These are phyloP conservation scores for Dinomys branickii DNA, from an alignment of 2,113 vertebrate species.

Conservation along the genomic window DNA sequence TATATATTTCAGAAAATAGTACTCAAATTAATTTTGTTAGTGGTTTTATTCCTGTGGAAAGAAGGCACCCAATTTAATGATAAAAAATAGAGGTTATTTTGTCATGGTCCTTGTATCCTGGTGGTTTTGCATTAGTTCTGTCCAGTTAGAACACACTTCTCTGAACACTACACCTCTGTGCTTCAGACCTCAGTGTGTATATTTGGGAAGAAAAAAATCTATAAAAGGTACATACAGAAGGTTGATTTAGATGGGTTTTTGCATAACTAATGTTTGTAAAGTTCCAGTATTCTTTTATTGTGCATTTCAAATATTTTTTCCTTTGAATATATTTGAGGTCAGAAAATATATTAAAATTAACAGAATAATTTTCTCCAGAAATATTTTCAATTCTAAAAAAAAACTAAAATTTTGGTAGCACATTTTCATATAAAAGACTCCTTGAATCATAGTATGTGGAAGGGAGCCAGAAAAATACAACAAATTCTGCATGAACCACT, in stretches of 20 bases:
- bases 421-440: neutral
- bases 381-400: constrained; percentile 32
- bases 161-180: neutral
- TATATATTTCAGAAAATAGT: constrained; percentile 50
- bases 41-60: neutral
- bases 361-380: neutral
- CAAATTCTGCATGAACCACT: neutral
- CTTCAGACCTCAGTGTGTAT: neutral
- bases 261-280: neutral
- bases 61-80: neutral
- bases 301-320: neutral
- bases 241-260: constrained; percentile 13
- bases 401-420: neutral
- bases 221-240: neutral
- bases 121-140: neutral
- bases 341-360: constrained; percentile 14
- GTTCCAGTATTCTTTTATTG: neutral
- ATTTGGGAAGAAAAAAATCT: neutral
- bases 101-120: neutral
- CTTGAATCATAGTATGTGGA: neutral
- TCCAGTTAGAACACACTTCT: neutral
- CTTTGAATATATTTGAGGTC: constrained; percentile 4
- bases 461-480: neutral
- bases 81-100: constrained; percentile 36
- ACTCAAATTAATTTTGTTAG: neutral